phyloP scores from a whole-genome alignment of 2,113 vertebrate genomes.

The Gambusia affinis region DNA sequence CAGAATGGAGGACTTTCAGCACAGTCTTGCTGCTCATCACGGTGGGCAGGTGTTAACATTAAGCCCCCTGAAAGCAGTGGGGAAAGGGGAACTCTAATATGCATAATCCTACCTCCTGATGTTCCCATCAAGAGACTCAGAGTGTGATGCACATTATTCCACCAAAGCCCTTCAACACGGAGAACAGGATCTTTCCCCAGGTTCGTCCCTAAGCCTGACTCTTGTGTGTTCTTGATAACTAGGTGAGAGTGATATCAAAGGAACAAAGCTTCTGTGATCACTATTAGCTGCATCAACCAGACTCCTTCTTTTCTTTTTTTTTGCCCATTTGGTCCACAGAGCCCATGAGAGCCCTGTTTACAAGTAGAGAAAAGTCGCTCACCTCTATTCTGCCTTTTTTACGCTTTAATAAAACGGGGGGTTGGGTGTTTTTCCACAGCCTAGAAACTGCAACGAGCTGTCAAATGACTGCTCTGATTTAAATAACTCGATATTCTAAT shows the following conservation, averaged over 20 bases:
- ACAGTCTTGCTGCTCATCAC: constrained; percentile 51
- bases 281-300: constrained; percentile 51
- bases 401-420: constrained; percentile 5
- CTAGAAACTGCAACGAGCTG: constrained; percentile 24
- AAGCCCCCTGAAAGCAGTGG: constrained; percentile 63
- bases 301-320: constrained; percentile 17
- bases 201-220: constrained; percentile 63
- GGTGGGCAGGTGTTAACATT: constrained; percentile 68
- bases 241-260: constrained; percentile 65
- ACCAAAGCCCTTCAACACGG: constrained; percentile 65
- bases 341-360: constrained; percentile 37
- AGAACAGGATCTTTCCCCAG: constrained; percentile 59
- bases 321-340: constrained; percentile 46
- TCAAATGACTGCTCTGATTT: constrained; percentile 13
- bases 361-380: constrained; percentile 28
- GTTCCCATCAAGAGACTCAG: constrained; percentile 71
- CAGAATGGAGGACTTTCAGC: constrained; percentile 66
- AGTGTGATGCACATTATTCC: constrained; percentile 65
- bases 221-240: constrained; percentile 63
- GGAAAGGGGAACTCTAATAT: constrained; percentile 65
- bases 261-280: constrained; percentile 60
- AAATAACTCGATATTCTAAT: neutral
- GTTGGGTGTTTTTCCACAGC: constrained; percentile 24
- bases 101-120: constrained; percentile 80
- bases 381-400: constrained; percentile 30